phyloP scores from a whole-genome alignment of 2,797 vertebrate genomes.

The Fistularia tabacaria region DNA sequence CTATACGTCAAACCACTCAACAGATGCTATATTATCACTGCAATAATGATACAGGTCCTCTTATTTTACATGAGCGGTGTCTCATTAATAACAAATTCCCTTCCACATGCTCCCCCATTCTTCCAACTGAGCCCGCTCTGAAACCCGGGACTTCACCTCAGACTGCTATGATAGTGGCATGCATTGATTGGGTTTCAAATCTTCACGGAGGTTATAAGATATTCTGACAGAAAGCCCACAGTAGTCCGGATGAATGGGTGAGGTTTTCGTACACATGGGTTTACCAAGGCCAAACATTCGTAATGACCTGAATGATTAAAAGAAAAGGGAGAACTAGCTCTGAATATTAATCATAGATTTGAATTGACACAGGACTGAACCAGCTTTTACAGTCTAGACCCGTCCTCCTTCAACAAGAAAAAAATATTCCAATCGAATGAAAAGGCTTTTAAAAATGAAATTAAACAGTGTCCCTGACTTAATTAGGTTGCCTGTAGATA shows the following conservation, averaged over 20 bases:
- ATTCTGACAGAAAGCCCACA: slow-evolving; percentile 45
- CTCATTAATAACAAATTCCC: slow-evolving; percentile 12
- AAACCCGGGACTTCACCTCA: too few species aligned
- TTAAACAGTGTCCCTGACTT: slow-evolving; percentile 55
- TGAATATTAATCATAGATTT: slow-evolving; percentile 61
- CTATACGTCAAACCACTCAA: slow-evolving; percentile 22
- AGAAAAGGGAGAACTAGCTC: slow-evolving; percentile 28
- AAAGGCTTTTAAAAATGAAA: slow-evolving; percentile 66
- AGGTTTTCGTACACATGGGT: slow-evolving; percentile 43
- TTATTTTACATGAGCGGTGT: too few species aligned
- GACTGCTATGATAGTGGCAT: too few species aligned
- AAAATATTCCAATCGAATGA: slow-evolving; percentile 59
- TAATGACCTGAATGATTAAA: slow-evolving; percentile 60
- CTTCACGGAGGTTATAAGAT: slow-evolving; percentile 37
- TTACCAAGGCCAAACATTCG: slow-evolving; percentile 58
- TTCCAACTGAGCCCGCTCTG: too few species aligned
- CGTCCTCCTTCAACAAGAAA: slow-evolving; percentile 27
- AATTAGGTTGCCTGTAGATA: slow-evolving; percentile 66
- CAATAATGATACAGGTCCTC: too few species aligned
- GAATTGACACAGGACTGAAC: slow-evolving; percentile 30
- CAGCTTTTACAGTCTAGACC: slow-evolving; percentile 37
- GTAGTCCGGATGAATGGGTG: slow-evolving; percentile 34
- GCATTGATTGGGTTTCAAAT: too few species aligned
- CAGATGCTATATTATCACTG: slow-evolving; percentile 16
- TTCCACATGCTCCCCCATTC: slow-evolving; percentile 13